Evolutionary conservation across 1,140 invertebrate genomes (phyloP), one percentile per base, ranked within the genome.

Genomic region (Notospermus geniculatus): DNA sequence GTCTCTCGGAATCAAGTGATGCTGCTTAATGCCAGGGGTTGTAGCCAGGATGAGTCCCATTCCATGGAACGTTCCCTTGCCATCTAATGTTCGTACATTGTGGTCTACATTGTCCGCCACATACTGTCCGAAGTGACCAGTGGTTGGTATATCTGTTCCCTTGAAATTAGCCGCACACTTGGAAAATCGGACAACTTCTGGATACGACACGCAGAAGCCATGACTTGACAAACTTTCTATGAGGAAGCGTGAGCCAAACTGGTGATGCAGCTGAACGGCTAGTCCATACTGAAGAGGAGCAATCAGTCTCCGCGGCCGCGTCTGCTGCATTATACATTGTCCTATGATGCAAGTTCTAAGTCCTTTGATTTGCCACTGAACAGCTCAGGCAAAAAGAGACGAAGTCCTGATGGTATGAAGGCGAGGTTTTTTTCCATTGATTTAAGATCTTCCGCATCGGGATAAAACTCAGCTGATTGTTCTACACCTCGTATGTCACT

Each of bases 231-330:
- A 36, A 36, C 32, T 60, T 25, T 65, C 60, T 2, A 64, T 56
- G 1, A 63, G 15, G 41, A 63, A 69, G n/a, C 50, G 64, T 2
- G 65, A 69, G 1, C 15, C 54, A 57, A 39, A 64, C 17, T 59
- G 57, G 23, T 64, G 30, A 45, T 64, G 62, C 56, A 64, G 46
- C 23, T 56, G 23, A 23, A 53, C 22, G 2, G 29, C 45, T 5
- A 58, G 63, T 32, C 63, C 70, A 19, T 69, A 19, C 17, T 73
- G 73, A n/a, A 75, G 57, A 29, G 67, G 69, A 57, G 64, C 53
- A n/a, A 74, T 28, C 11, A 74, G 36, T 5, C 29, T 57, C 45
- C 61, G 59, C 32, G 73, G 71, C 59, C 64, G 30, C 17, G 57
- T 27, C 9, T 65, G 53, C 60, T 73, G 64, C 25, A 73, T 66